A percentile compares a stretch with the other conserved stretches of the same genome.
phyloP scores from a whole-genome alignment of 2,888 invertebrate species.

The Sinopyrophorus schimmeli region DNA sequence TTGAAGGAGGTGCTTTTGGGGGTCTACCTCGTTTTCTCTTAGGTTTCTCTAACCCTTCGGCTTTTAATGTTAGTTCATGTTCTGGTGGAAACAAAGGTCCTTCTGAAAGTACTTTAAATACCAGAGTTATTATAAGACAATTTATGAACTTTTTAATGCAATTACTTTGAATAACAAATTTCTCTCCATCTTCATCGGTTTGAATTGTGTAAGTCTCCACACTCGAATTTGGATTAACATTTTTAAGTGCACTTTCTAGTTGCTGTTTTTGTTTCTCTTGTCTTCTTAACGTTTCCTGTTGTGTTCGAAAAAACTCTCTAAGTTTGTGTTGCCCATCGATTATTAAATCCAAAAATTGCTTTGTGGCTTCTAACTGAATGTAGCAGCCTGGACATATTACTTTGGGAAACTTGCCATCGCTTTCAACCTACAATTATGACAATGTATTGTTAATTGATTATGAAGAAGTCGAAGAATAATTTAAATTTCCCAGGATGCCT shows the following conservation, averaged over 20 bases:
- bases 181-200: conserved; percentile 52
- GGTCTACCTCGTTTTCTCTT: conserved; percentile 72
- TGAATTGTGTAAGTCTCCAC: conserved; percentile 51
- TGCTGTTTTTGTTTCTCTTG: conserved; percentile 50
- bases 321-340: conserved; percentile 69
- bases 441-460: no score
- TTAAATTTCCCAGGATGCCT: conserved; percentile 43
- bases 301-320: conserved; percentile 56
- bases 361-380: conserved; percentile 73
- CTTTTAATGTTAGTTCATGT: conserved; percentile 66
- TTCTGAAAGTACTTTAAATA: conserved; percentile 60
- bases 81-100: conserved; percentile 67
- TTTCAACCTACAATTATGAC: conserved; percentile 60
- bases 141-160: background rate
- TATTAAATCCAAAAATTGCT: conserved; percentile 73
- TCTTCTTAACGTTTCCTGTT: conserved; percentile 53
- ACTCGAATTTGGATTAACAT: conserved; percentile 49
- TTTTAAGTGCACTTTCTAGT: conserved; percentile 48
- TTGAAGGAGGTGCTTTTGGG: conserved; percentile 57
- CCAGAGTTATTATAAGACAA: background rate
- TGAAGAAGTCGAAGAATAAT: no score
- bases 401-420: conserved; percentile 71
- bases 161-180: conserved; percentile 60
- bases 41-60: conserved; percentile 68
- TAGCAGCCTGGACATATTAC: conserved; percentile 78